Conservation (phyloP, 2,797 vertebrate species). For the Melanogrammus aeglefinus region DNA sequence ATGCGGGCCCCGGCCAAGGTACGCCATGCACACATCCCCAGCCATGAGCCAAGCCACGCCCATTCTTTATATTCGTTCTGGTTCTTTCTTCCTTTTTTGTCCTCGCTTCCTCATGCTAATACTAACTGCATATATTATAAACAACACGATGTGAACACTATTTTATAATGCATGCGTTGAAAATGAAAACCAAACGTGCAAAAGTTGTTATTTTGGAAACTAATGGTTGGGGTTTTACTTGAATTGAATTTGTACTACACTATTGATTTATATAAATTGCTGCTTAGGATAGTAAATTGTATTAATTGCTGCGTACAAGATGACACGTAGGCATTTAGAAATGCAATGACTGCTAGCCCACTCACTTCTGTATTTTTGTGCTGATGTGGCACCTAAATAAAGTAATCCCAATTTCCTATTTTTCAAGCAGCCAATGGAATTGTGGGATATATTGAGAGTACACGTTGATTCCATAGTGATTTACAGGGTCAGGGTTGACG, state of each 20-base stretch:
- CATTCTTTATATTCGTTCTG: not conserved
- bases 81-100: not conserved
- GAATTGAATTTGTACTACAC: not conserved
- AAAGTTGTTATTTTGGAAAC: not conserved
- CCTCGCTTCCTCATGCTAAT: not conserved
- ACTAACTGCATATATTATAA: not conserved
- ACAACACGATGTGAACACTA: not conserved
- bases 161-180: not conserved
- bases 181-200: not conserved
- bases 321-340: not conserved
- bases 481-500: not conserved
- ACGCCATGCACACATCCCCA: conserved; percentile 52
- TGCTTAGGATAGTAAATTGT: conserved; percentile 1
- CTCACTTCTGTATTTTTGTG: conserved; percentile 1
- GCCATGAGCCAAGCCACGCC: not conserved
- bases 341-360: not conserved
- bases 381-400: not conserved
- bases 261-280: not conserved
- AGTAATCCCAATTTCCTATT: not conserved
- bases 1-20: conserved; percentile 84
- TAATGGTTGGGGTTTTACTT: not conserved
- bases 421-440: not conserved
- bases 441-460: not conserved
- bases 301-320: not conserved
- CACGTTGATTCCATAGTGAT: not conserved